A percentile compares a stretch with the other conserved stretches of the same genome.
Evolutionary conservation across 2,888 invertebrate genomes (phyloP).

Genomic region (Serrognathus titanus): DNA sequence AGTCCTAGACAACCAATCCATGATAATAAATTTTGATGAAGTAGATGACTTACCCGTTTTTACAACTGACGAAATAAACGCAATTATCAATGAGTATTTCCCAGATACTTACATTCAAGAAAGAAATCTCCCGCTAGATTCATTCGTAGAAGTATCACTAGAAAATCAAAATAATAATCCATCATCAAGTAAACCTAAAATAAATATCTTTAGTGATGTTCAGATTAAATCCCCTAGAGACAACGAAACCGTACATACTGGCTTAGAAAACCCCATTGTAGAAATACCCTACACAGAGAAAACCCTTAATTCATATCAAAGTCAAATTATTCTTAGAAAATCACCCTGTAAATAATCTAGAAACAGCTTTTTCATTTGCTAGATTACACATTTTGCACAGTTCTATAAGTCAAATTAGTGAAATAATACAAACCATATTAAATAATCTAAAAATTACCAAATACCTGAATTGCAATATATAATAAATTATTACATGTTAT

Average conservation of each 20-base stretch:
- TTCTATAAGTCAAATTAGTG: constrained; percentile 1
- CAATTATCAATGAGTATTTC: too few species aligned
- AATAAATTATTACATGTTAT: constrained; percentile 6
- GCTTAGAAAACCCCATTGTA: neutral
- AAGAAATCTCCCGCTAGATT: too few species aligned
- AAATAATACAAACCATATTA: constrained; percentile 5
- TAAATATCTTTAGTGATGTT: neutral
- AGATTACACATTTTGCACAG: neutral
- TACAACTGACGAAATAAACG: too few species aligned
- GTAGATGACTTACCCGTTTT: neutral
- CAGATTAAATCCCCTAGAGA: neutral
- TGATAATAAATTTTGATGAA: constrained; percentile 8
- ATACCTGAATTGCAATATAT: neutral
- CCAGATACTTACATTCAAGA: too few species aligned
- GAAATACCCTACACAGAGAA: neutral
- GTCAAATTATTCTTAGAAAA: neutral
- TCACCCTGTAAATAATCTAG: constrained; percentile 2
- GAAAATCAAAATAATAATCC: neutral
- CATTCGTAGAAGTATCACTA: too few species aligned
- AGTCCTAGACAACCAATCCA: neutral
- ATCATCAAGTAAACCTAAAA: neutral
- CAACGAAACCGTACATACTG: neutral
- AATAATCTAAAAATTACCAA: neutral
- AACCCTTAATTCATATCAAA: neutral
- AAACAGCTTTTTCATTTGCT: constrained; percentile 10